A percentile compares a stretch with the other conserved stretches of the same genome.
These are phyloP conservation scores for Cyclura pinguis DNA, from an alignment of 2,797 vertebrate genomes.

Conservation along the genomic window DNA sequence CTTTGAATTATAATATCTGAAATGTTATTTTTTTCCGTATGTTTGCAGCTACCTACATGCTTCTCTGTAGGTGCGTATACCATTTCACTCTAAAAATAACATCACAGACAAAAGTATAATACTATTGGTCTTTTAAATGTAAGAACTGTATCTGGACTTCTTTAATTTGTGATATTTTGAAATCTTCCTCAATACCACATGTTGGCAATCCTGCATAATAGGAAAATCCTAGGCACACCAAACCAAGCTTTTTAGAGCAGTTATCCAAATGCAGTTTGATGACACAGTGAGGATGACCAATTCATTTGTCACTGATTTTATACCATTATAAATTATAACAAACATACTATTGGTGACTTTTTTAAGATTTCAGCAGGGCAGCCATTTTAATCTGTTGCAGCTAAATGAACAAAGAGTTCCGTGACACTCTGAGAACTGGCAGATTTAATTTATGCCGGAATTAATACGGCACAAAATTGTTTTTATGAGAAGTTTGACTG, in stretches of 20 bases:
- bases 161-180: neutral
- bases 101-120: neutral
- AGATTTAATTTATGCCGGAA: neutral
- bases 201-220: neutral
- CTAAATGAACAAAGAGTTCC: neutral
- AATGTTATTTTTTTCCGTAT: neutral
- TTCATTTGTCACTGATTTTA: conserved; percentile 4
- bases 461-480: neutral
- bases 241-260: neutral
- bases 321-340: neutral
- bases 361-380: neutral
- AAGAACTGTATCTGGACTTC: neutral
- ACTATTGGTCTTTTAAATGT: neutral
- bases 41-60: neutral
- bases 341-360: neutral
- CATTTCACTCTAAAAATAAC: neutral
- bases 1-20: conserved; percentile 12
- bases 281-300: neutral
- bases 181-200: neutral
- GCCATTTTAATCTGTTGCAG: neutral
- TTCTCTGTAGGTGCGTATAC: neutral
- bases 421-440: neutral
- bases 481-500: neutral
- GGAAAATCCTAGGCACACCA: neutral
- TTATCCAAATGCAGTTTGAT: neutral